Conservation (phyloP, 2,797 vertebrate genomes). For the Sebastes alutus region DNA sequence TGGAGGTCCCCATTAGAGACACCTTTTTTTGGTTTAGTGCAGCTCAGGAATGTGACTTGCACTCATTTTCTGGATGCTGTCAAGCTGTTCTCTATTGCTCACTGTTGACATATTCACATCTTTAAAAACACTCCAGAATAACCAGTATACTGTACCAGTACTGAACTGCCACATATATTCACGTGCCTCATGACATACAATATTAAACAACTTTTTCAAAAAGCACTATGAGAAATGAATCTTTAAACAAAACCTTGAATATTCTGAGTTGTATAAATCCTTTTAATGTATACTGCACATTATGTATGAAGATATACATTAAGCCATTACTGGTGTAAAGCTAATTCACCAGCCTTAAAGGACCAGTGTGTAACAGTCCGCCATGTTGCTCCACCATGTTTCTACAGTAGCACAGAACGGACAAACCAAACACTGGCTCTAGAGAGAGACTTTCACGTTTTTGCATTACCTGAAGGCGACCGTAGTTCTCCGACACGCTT, state of each 20-base stretch:
- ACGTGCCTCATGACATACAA: neutral
- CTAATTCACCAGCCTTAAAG: neutral
- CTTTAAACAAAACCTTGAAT: neutral
- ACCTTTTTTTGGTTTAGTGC: constrained; percentile 43
- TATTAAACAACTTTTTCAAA: neutral
- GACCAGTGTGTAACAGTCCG: neutral
- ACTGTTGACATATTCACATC: neutral
- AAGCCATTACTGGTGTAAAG: neutral
- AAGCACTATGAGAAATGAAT: neutral
- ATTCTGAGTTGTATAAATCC: neutral
- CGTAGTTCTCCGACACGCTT: too few species aligned
- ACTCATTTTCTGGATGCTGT: constrained; percentile 33
- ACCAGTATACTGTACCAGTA: neutral
- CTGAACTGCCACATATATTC: neutral
- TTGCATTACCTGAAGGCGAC: too few species aligned
- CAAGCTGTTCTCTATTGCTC: constrained; percentile 35
- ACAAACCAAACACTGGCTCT: too few species aligned
- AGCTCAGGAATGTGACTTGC: constrained; percentile 59
- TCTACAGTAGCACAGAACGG: too few species aligned
- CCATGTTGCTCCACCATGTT: too few species aligned
- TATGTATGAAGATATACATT: neutral
- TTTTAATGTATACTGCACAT: neutral
- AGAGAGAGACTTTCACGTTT: too few species aligned
- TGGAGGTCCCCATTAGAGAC: constrained; percentile 37
- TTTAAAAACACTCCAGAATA: constrained; percentile 2